Evolutionary conservation across 2,888 invertebrate species (phyloP).

Genomic region (Philonicus albiceps): DNA sequence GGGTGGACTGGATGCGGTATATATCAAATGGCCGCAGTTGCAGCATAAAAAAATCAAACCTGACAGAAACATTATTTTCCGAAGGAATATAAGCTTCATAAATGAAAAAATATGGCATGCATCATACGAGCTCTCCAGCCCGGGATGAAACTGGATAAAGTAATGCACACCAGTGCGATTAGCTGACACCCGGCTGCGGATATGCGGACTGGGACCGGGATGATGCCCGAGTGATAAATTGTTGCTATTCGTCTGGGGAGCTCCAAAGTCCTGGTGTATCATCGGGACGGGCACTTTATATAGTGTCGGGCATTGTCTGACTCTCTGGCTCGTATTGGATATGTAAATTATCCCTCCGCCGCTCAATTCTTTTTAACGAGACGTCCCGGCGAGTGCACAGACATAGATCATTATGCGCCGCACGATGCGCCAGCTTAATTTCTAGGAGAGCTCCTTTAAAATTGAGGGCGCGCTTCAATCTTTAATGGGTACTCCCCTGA

Average conservation of each 20-base stretch:
- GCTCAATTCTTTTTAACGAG: slow-evolving; percentile 31
- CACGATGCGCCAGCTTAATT: slow-evolving; percentile 2
- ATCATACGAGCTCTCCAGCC: slow-evolving; percentile 14
- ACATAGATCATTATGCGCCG: slow-evolving; percentile 26
- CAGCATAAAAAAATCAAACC: slow-evolving; percentile 44
- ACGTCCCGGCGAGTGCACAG: not conserved
- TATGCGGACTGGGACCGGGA: not conserved
- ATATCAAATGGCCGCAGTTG: slow-evolving; percentile 34
- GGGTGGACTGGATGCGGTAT: not conserved
- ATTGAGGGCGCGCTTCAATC: slow-evolving; percentile 1
- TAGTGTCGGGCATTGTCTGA: slow-evolving; percentile 16
- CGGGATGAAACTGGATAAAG: slow-evolving; percentile 31
- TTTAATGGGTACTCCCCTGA: slow-evolving; percentile 21
- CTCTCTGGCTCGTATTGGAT: slow-evolving; percentile 14
- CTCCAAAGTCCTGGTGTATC: not conserved
- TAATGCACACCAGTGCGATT: slow-evolving; percentile 26
- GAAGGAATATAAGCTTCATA: slow-evolving; percentile 46
- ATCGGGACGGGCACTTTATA: not conserved
- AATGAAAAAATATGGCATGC: slow-evolving; percentile 47
- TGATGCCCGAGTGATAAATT: slow-evolving; percentile 31
- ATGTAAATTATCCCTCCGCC: slow-evolving; percentile 29
- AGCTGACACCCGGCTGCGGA: not conserved
- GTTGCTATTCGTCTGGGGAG: slow-evolving; percentile 18
- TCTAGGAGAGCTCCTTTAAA: not conserved
- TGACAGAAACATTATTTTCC: slow-evolving; percentile 48